Percentiles rank a stretch among this genome's conserved stretches.
phyloP scores from a whole-genome alignment of 2,113 vertebrate genomes.

The Campylorhamphus procurvoides region DNA sequence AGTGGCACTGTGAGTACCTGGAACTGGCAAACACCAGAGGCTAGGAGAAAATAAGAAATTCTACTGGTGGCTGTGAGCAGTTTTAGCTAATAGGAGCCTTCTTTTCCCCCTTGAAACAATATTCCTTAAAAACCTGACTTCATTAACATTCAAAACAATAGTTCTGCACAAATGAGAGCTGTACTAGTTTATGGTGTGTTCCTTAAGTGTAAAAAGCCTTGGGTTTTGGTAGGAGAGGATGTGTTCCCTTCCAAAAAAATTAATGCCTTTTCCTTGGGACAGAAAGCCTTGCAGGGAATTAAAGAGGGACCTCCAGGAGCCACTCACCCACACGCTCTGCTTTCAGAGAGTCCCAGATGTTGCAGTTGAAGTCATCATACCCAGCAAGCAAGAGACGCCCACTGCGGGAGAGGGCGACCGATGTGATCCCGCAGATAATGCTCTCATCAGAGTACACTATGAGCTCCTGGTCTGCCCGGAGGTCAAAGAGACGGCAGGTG shows the following conservation, averaged over 20 bases:
- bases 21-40: background rate
- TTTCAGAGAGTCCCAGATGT: constrained; percentile 89
- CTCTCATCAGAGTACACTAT: constrained; percentile 87
- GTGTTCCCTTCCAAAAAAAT: background rate
- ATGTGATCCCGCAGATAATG: constrained; percentile 96
- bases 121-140: background rate
- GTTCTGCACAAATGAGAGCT: background rate
- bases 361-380: constrained; percentile 97
- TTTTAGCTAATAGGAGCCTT: background rate
- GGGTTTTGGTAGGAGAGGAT: background rate
- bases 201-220: accelerated
- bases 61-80: background rate
- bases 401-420: constrained; percentile 89
- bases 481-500: constrained; percentile 91
- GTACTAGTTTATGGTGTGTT: background rate
- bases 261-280: background rate
- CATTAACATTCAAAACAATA: background rate
- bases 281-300: background rate
- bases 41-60: background rate
- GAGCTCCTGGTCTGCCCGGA: constrained; percentile 96
- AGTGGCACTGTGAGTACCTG: background rate
- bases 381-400: constrained; percentile 92
- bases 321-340: constrained; percentile 30
- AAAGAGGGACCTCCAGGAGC: background rate
- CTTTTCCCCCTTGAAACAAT: background rate